These are phyloP conservation scores for Leptoclinus maculatus DNA, from an alignment of 2,797 vertebrate species.

Conservation along the genomic window DNA sequence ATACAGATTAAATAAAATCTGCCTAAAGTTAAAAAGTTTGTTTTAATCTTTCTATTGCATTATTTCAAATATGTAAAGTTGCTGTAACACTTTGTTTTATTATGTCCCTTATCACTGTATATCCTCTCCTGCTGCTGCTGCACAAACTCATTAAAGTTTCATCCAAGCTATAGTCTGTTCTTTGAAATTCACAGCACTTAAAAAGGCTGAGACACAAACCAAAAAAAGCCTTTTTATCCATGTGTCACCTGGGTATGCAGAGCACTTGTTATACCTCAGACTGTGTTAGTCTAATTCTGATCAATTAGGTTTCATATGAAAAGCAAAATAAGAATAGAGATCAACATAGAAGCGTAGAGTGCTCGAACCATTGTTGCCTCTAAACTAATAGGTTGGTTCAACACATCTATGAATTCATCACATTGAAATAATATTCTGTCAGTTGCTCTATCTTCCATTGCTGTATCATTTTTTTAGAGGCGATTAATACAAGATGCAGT, in stretches of 20 bases:
- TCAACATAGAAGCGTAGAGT: not conserved
- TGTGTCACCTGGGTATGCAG: conserved; percentile 26
- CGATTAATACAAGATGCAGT: not conserved
- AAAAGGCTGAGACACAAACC: conserved; percentile 28
- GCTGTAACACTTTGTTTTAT: conserved; percentile 32
- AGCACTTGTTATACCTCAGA: conserved; percentile 15
- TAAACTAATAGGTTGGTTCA: not conserved
- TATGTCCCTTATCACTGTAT: conserved; percentile 25
- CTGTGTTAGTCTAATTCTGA: conserved; percentile 7
- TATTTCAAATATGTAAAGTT: conserved; percentile 7
- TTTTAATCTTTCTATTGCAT: conserved; percentile 7
- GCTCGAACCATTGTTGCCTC: not conserved
- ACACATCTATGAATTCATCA: not conserved
- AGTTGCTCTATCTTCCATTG: not conserved
- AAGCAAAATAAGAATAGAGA: conserved; percentile 5
- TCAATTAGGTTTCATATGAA: not conserved
- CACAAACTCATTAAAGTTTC: conserved; percentile 64
- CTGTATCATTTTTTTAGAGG: not conserved
- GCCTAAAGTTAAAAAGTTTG: not conserved
- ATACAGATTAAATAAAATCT: not conserved
- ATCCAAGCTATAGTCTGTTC: conserved; percentile 47
- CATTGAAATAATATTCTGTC: not conserved
- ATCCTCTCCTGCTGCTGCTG: conserved; percentile 21
- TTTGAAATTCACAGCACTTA: conserved; percentile 35
- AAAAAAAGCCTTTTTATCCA: conserved; percentile 15